Evolutionary conservation across 2,888 invertebrate genomes (phyloP), one percentile per base, ranked within the genome.

Genomic region (Tyria jacobaeae): DNA sequence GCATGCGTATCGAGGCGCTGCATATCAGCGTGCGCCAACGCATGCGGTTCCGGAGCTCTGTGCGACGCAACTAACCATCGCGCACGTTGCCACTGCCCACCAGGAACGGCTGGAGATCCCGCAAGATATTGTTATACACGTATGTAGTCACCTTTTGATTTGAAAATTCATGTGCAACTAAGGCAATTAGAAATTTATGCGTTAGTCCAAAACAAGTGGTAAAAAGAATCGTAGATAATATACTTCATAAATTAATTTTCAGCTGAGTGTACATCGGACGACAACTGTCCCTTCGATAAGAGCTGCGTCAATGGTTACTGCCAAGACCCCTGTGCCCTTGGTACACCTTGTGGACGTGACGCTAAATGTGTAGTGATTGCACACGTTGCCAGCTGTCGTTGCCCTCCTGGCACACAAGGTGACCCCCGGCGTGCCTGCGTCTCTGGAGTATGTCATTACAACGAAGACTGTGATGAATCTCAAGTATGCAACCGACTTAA

Each of bases 71-170:
- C 94, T 50, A 95, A 96, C 75, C 98, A 97, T 83, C 96, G 97
- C 72, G 97, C 98, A 5, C 95, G 96, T 24, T 98, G 98, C 87
- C 95, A 95, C 80, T 98, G 98, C 85, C 97, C 97, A 21, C 95
- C 96, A 54, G 97, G 97, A 69, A 97, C 97, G 92, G 97, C 97
- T 57, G 98, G 98, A 66, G 97, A 98, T 88, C 98, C 98, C 37
- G 96, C 98, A 88, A 90, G 96, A 25, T 95, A 96, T 70, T 98
- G 98, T 82, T 97, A 97, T 85, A 97, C 96, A 95, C 97, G 98
- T 98, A 94, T 96, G 96, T 71, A 56, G 17, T 34, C 21, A 21
- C 9, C 7, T 55, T 1, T 3, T 47, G 25, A 27, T 48, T n/a
- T 49, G 21, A 12, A 44, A 10, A 6, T 41, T n/a, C n/a, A n/a